phyloP scores from a whole-genome alignment of 2,797 vertebrate genomes.

The Malurus leucopterus region DNA sequence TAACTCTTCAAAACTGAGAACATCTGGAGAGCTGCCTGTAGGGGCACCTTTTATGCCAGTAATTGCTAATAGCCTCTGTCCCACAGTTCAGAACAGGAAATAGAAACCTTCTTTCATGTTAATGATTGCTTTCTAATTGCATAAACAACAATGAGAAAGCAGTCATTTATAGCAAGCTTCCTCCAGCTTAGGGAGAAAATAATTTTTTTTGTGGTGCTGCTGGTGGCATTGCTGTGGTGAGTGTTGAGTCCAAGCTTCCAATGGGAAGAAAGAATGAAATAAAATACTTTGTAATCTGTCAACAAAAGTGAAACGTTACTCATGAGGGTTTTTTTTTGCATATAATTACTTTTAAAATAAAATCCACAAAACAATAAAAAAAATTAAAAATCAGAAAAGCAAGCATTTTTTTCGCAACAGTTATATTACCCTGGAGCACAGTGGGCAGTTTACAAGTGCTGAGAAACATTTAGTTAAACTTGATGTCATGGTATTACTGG shows the following conservation, averaged over 20 bases:
- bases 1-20: neutral
- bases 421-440: neutral
- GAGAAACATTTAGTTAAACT: neutral
- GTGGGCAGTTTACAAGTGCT: neutral
- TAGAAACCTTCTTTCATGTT: slow-evolving; percentile 37
- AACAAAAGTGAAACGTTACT: neutral
- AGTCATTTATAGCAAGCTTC: neutral
- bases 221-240: neutral
- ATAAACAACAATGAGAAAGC: slow-evolving; percentile 7
- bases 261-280: neutral
- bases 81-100: slow-evolving; percentile 29
- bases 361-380: neutral
- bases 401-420: neutral
- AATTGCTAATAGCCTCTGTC: slow-evolving; percentile 24
- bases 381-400: neutral
- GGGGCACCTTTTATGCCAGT: slow-evolving; percentile 18
- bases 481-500: neutral
- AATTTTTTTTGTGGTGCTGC: neutral
- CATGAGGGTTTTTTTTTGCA: neutral
- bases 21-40: slow-evolving; percentile 20
- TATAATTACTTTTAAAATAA: neutral
- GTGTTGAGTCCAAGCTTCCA: neutral
- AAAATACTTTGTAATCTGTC: neutral
- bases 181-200: neutral
- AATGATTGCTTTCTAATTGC: slow-evolving; percentile 26